A percentile compares a stretch with the other conserved stretches of the same genome.
Conservation (phyloP, 1,140 invertebrate species). For the Campoletis sonorensis region DNA sequence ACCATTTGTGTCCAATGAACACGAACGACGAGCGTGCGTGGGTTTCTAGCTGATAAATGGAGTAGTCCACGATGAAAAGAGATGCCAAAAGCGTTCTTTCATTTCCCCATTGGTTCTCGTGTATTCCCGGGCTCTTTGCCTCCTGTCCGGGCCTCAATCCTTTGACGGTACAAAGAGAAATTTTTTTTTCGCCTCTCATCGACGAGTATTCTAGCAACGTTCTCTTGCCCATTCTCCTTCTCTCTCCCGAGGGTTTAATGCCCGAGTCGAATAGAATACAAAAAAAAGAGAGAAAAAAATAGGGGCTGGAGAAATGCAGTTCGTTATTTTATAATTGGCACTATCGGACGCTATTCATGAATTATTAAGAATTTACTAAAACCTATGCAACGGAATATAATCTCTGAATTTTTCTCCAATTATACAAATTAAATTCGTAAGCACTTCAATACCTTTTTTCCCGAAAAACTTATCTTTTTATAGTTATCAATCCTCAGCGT, state of each 20-base stretch:
- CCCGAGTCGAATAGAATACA: constrained; percentile 44
- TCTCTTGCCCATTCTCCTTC: not conserved
- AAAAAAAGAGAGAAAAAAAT: not conserved
- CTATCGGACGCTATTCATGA: constrained; percentile 68
- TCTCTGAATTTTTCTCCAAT: constrained; percentile 39
- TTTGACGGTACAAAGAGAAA: constrained; percentile 59
- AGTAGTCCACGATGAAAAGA: not conserved
- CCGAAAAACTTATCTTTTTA: no score
- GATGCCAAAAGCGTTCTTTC: not conserved
- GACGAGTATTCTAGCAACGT: no score
- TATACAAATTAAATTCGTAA: not conserved
- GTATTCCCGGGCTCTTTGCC: not conserved
- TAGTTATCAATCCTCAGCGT: no score
- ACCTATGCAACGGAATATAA: constrained; percentile 62
- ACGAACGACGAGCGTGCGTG: no score
- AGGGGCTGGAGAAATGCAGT: constrained; percentile 39
- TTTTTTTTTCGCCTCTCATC: constrained; percentile 49
- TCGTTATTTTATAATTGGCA: constrained; percentile 72
- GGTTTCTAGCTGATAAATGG: no score
- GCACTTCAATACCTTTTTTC: no score
- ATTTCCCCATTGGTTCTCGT: constrained; percentile 2
- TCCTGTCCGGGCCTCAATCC: constrained; percentile 48
- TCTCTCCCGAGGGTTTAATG: not conserved
- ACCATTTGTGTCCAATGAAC: no score
- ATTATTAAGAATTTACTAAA: constrained; percentile 64